Percentiles rank a stretch among this genome's conserved stretches.
Conservation (phyloP, 2,113 vertebrate species). For the Mirounga angustirostris region DNA sequence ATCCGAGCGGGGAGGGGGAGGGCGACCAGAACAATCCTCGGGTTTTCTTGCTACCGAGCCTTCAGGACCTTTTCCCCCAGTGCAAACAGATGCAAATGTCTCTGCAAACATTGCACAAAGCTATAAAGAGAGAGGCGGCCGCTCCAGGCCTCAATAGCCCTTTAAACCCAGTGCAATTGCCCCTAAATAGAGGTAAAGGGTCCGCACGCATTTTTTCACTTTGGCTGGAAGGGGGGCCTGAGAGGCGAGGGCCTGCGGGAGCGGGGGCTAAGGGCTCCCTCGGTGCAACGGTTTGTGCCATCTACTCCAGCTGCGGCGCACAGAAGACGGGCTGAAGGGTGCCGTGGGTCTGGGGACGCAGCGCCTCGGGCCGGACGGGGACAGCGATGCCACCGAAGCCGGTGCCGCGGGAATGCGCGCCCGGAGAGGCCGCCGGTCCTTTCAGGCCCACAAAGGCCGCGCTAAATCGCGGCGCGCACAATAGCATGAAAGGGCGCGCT, state of each 20-base stretch:
- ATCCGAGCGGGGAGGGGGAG: slow-evolving; percentile 42
- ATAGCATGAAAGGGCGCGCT: slow-evolving; percentile 98
- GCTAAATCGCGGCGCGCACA: slow-evolving; percentile 96
- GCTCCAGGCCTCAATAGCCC: slow-evolving; percentile 92
- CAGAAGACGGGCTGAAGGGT: neutral
- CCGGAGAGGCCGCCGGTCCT: slow-evolving; percentile 94
- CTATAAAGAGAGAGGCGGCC: slow-evolving; percentile 89
- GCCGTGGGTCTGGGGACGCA: neutral
- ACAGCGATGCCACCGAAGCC: neutral
- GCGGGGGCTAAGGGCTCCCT: slow-evolving; percentile 69
- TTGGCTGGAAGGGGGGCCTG: slow-evolving; percentile 75
- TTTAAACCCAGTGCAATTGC: slow-evolving; percentile 96
- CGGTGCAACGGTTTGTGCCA: slow-evolving; percentile 88
- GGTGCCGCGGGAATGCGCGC: slow-evolving; percentile 79
- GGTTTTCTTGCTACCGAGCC: slow-evolving; percentile 86
- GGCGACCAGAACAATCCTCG: slow-evolving; percentile 46
- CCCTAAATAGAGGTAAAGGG: slow-evolving; percentile 94
- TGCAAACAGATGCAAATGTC: slow-evolving; percentile 98
- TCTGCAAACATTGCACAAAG: slow-evolving; percentile 93
- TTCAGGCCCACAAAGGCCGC: slow-evolving; percentile 96
- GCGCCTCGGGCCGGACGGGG: neutral
- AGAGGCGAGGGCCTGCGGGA: neutral
- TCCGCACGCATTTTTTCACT: slow-evolving; percentile 91
- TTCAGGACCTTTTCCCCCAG: slow-evolving; percentile 87
- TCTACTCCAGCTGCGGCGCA: slow-evolving; percentile 80